These are phyloP conservation scores for Mayetiola destructor DNA, from an alignment of 2,888 invertebrate genomes.

Conservation along the genomic window DNA sequence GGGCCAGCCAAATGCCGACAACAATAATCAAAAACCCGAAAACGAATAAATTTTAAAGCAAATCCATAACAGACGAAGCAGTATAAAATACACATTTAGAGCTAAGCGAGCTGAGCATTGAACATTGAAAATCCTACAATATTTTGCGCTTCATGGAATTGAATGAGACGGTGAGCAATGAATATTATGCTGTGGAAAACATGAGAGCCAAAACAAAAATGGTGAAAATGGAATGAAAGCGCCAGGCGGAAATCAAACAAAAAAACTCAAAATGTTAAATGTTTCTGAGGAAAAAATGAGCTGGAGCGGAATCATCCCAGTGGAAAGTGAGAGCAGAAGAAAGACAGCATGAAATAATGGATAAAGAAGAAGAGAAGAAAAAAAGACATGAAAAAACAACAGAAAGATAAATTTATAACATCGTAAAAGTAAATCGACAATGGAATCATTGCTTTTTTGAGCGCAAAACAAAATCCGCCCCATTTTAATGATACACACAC, in stretches of 20 bases:
- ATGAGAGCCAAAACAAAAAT: neutral
- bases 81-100: slow-evolving; percentile 7
- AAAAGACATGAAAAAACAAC: neutral
- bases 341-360: neutral
- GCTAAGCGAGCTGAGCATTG: too few species aligned
- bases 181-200: neutral
- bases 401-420: slow-evolving; percentile 11
- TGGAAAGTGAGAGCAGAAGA: too few species aligned
- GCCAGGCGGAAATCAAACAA: neutral
- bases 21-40: neutral
- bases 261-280: neutral
- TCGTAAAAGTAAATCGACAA: slow-evolving; percentile 11
- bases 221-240: neutral
- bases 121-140: too few species aligned
- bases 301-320: neutral
- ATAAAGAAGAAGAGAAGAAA: neutral
- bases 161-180: neutral
- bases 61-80: slow-evolving; percentile 10
- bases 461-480: slow-evolving; percentile 7
- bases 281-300: neutral
- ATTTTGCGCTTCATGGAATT: too few species aligned
- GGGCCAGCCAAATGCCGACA: neutral
- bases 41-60: slow-evolving; percentile 11
- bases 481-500: slow-evolving; percentile 9
- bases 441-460: slow-evolving; percentile 12